Evolutionary conservation across 1,140 invertebrate species (phyloP), one percentile per base, ranked within the genome.

Genomic region (Panonychus citri): DNA sequence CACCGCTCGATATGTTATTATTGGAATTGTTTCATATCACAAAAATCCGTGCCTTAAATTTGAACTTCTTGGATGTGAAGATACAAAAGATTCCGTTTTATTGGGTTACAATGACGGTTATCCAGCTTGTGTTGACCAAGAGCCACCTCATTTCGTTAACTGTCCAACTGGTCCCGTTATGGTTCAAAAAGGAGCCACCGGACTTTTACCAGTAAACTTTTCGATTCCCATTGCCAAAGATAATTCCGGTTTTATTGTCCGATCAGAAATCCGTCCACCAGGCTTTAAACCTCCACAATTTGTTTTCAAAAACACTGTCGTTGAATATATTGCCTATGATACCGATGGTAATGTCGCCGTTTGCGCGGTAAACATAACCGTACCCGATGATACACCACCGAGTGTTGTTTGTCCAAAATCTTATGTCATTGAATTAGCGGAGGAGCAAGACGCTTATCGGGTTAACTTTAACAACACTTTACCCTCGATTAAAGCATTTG

Each of bases 331-430:
- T 3, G 90, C 90, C 1, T 94, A 85, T 65, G 90, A 96, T 72
- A 88, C 87, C 64, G 89, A 95, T 68, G 90, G 90, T 61, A 95
- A 96, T 66, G 85, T 91, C 25, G 90, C 89, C 26, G 91, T 93
- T 67, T 96, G 90, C 66, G 83, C 88, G 74, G 86, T 95, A 4
- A 91, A 91, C 64, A 89, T 93, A 21, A 90, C 86, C 7, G 84
- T 90, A 3, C 83, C 84, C 74, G 88, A 94, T 71, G 83, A 90
- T 51, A 91, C 85, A 3, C 88, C 89, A 40, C 90, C 90, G n/a
- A 78, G 79, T 64, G 67, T 95, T 25, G 87, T 83, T 64, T 95
- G 90, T 67, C 90, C 90, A 1, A 85, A 93, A 67, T 93, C 88
- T 62, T 95, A 93, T 66, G 85, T 91, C 1, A 85, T 94, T 58